Base-by-base conservation (phyloP, 1,140 invertebrate genomes). In the Nasonia vitripennis region DNA sequence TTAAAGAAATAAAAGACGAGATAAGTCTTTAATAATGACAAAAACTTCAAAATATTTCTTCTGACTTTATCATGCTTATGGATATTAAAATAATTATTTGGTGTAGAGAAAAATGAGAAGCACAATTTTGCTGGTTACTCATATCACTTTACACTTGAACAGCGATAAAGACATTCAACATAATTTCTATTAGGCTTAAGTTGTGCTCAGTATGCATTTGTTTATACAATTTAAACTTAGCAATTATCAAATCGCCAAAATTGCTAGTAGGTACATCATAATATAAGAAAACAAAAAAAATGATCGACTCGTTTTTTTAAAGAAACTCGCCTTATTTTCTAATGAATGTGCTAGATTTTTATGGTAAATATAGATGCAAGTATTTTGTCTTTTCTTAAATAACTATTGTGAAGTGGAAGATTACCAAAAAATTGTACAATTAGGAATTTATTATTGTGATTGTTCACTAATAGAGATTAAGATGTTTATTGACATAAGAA, bases 111-210 rank as follows among this genome's bases (percentile, higher is more conserved):
- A 78, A 55, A 75, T 20, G 12, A 45, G 20, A 78, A 81, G 48
- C 62, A 83, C 86, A 87, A 85, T 79, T 85, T 73, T 88, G 85
- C 87, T 88, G 85, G 87, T 78, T 73, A 5, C 34, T 37, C 34
- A 78, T 27, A 89, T 62, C 51, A 81, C 88, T 90, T 89, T 89
- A 89, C 88, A 87, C 78, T 83, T 87, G 86, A 90, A 86, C 88
- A 87, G 77, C 86, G 73, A 80, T 88, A 81, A 77, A 86, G 31
- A n/a, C 81, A 84, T 70, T 70, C 74, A 79, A 55, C 70, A 79
- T 78, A 78, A 45, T 48, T 85, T 73, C 71, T 1, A 85, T 73
- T 85, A 85, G 78, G 70, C 74, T 80, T 84, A 79, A 73, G 67
- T 79, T 79, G 41, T 67, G 34, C 68, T 75, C 27, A 87, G 70